Conservation (phyloP, 2,113 vertebrate species). For the Nothobranchius kuhntae region DNA sequence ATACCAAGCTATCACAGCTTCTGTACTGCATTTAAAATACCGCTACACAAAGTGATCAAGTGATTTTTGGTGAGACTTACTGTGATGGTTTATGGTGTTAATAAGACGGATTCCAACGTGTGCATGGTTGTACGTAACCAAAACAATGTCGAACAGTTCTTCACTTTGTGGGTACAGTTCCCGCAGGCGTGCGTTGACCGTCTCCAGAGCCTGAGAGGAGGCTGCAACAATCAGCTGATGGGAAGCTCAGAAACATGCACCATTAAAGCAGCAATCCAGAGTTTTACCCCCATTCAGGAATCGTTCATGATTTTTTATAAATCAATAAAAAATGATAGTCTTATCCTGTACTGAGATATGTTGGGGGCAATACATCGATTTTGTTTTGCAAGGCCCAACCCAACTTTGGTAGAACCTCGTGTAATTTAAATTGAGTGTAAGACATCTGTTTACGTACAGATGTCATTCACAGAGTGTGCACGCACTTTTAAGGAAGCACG, state of each 20-base stretch:
- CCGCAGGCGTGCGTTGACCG: constrained; percentile 86
- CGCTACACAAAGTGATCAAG: background rate
- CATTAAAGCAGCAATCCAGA: no score
- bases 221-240: background rate
- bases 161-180: constrained; percentile 92
- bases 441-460: no score
- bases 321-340: no score
- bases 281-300: no score
- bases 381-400: no score
- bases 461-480: no score
- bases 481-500: no score
- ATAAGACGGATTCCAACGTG: constrained; percentile 95
- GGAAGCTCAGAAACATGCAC: background rate
- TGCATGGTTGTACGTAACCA: constrained; percentile 97
- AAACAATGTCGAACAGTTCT: constrained; percentile 93
- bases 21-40: background rate
- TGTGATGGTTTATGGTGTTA: constrained; percentile 99
- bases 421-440: no score
- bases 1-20: background rate
- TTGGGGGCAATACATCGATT: no score
- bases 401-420: no score
- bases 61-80: constrained; percentile 73
- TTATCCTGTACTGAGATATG: no score
- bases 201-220: constrained; percentile 86
- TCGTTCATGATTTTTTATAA: no score